Percentiles rank a stretch among this genome's conserved stretches.
These are phyloP conservation scores for Encarsia formosa DNA, from an alignment of 2,888 invertebrate species.

Conservation along the genomic window DNA sequence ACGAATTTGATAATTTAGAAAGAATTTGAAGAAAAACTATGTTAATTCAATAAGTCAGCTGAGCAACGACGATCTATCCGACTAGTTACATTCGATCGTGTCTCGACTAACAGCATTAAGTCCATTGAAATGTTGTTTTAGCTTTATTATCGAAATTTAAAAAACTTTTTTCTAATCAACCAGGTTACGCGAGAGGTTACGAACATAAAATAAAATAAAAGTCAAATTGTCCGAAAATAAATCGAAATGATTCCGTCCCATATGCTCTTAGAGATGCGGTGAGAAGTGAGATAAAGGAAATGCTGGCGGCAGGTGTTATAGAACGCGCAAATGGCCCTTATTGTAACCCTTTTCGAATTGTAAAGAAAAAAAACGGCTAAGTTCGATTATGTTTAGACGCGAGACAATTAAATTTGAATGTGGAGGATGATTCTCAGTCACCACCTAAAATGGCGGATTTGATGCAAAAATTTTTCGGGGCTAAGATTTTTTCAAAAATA, in stretches of 20 bases:
- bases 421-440: constrained; percentile 34
- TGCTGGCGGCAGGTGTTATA: constrained; percentile 5
- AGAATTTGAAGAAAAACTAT: no score
- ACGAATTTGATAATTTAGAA: no score
- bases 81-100: not conserved
- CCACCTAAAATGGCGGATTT: constrained; percentile 21
- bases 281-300: not conserved
- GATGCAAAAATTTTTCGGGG: constrained; percentile 27
- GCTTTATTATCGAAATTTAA: not conserved
- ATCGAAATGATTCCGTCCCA: constrained; percentile 2
- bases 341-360: constrained; percentile 13
- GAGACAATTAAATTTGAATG: constrained; percentile 31
- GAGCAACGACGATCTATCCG: not conserved
- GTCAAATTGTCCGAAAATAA: not conserved
- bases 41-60: no score
- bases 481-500: constrained; percentile 18
- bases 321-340: constrained; percentile 4
- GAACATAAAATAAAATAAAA: constrained; percentile 7
- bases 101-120: not conserved
- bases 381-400: constrained; percentile 37
- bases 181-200: not conserved
- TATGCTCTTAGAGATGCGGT: not conserved
- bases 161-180: constrained; percentile 3
- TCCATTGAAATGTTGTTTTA: not conserved
- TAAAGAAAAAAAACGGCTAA: constrained; percentile 27